Evolutionary conservation across 2,888 invertebrate species (phyloP), one percentile per base, ranked within the genome.

Genomic region (Drosophila paranaensis): DNA sequence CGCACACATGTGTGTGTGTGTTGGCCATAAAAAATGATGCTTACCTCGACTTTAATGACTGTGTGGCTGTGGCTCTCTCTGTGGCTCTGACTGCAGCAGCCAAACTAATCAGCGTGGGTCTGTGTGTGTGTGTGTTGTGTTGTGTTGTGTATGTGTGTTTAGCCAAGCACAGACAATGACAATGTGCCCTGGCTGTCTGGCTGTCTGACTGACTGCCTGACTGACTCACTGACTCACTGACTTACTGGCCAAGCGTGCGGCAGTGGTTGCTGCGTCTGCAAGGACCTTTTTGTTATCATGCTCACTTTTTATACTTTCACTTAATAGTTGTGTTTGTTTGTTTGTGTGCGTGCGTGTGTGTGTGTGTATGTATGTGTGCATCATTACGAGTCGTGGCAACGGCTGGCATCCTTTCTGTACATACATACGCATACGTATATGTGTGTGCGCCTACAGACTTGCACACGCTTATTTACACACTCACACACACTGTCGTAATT

Each of bases 291-390:
- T 72, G 87, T 86, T 88, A 88, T 82, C 83, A 70, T 85, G 90
- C 75, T 90, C 89, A 86, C 90, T 90, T 84, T 85, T 88, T 85
- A 86, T 90, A 71, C 90, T 71, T 89, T 86, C 84, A 77, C 89
- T 88, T 90, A 89, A 90, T 90, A 85, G 87, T 90, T 90, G 74
- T 82, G 86, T 88, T 74, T 86, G 75, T 77, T 69, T 48, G 42
- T 63, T 66, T 62, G 51, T 64, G 56, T 60, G 57, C 35, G 45
- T 51, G 42, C 27, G 58, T 63, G 62, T 51, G 39, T 56, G 25
- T 25, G 78, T 71, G 63, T 83, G 58, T 60, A 25, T 58, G n/a
- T 35, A 54, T 67, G 79, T 72, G 65, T 88, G 83, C 84, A 90
- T 86, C 72, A 86, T 88, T 89, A 86, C 71, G 62, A 60, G 60